Percentiles rank a stretch among this genome's conserved stretches.
Conservation (phyloP, 2,113 vertebrate genomes). For the Labrus mixtus region DNA sequence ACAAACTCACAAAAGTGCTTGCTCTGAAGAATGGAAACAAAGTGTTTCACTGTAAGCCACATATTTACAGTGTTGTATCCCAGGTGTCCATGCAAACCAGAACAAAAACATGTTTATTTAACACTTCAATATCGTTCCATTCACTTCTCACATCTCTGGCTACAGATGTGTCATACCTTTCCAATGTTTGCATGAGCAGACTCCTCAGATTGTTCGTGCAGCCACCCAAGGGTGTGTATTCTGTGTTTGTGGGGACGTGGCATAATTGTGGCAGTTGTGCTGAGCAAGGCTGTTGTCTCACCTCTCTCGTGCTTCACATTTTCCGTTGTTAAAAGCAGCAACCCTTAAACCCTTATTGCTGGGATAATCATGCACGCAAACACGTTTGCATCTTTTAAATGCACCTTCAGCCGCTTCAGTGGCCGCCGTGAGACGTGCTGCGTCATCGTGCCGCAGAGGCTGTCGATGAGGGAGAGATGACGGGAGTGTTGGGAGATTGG, state of each 20-base stretch:
- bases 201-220: constrained; percentile 43
- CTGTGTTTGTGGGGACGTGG: constrained; percentile 30
- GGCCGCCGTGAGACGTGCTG: constrained; percentile 51
- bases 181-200: constrained; percentile 13
- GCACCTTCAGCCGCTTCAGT: constrained; percentile 59
- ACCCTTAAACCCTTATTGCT: constrained; percentile 59
- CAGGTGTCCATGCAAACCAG: constrained; percentile 24
- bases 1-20: constrained; percentile 33
- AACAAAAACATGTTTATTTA: constrained; percentile 61
- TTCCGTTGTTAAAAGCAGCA: constrained; percentile 73
- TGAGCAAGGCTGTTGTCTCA: constrained; percentile 68
- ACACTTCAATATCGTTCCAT: constrained; percentile 44
- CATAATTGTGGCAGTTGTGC: constrained; percentile 64
- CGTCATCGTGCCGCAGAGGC: constrained; percentile 51
- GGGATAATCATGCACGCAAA: constrained; percentile 46
- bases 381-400: constrained; percentile 43
- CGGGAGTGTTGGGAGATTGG: constrained; percentile 13
- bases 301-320: constrained; percentile 71
- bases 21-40: constrained; percentile 50
- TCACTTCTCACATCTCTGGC: constrained; percentile 25
- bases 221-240: constrained; percentile 56
- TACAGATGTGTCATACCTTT: constrained; percentile 35
- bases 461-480: constrained; percentile 24
- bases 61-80: constrained; percentile 35
- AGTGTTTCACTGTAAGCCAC: constrained; percentile 28